A percentile compares a stretch with the other conserved stretches of the same genome.
phyloP scores from a whole-genome alignment of 1,140 invertebrate genomes.

The Limonius californicus region DNA sequence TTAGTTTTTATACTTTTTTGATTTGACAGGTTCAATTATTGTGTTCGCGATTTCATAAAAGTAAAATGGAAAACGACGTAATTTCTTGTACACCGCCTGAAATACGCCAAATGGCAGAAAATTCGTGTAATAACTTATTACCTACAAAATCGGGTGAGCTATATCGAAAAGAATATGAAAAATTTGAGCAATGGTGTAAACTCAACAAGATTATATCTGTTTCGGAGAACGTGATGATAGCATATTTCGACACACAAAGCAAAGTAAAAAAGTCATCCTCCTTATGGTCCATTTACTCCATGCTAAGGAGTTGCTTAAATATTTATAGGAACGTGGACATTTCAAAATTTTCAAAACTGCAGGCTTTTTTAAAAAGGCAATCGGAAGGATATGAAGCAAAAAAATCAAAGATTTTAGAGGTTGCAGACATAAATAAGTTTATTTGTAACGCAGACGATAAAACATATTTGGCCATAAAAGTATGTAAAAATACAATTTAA shows the following conservation, averaged over 20 bases:
- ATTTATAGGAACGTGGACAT: slow-evolving; percentile 15
- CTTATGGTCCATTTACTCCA: slow-evolving; percentile 15
- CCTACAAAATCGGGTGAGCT: not conserved
- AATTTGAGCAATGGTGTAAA: not conserved
- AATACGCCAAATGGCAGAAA: too few relatives aligned
- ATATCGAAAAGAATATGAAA: not conserved
- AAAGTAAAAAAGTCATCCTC: not conserved
- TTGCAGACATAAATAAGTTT: slow-evolving; percentile 10
- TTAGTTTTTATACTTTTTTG: too few relatives aligned
- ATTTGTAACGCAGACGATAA: slow-evolving; percentile 3
- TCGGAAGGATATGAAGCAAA: slow-evolving; percentile 16
- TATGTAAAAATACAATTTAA: not conserved
- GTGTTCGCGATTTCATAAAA: too few relatives aligned
- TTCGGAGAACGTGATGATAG: not conserved
- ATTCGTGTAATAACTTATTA: too few relatives aligned
- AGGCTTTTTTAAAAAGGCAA: slow-evolving; percentile 15
- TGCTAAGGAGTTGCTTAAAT: slow-evolving; percentile 5
- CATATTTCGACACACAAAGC: not conserved
- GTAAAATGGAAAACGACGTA: too few relatives aligned
- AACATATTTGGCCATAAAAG: slow-evolving; percentile 17
- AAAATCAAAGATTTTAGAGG: slow-evolving; percentile 14
- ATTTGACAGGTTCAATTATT: too few relatives aligned
- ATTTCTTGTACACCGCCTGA: too few relatives aligned
- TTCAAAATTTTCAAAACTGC: slow-evolving; percentile 9
- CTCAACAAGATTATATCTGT: not conserved